These are phyloP conservation scores for Chrysemys picta DNA, from an alignment of 2,113 vertebrate species.

Conservation along the genomic window DNA sequence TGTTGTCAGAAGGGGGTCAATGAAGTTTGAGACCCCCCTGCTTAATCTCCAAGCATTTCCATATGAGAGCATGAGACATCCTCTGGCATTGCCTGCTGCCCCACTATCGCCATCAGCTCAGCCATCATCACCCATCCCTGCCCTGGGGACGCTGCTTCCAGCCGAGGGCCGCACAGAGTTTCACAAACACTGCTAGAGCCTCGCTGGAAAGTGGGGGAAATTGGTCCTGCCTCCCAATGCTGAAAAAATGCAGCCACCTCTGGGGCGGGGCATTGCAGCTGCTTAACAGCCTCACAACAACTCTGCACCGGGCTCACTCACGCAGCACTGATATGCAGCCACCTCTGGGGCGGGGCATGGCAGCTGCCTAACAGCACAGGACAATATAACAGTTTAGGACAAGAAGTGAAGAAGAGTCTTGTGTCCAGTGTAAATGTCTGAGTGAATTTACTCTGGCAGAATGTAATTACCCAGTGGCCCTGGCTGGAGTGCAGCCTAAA, in stretches of 20 bases:
- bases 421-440: neutral
- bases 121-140: neutral
- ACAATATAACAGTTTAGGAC: neutral
- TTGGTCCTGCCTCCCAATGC: neutral
- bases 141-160: neutral
- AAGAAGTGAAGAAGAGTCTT: neutral
- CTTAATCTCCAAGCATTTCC: neutral
- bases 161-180: neutral
- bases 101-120: neutral
- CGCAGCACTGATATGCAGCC: too few species aligned
- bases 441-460: neutral
- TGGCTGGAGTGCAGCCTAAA: neutral
- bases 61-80: neutral
- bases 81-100: neutral
- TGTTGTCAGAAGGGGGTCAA: too few species aligned
- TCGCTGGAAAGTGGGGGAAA: neutral
- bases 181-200: neutral
- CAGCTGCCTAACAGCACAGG: neutral
- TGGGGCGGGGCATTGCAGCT: neutral
- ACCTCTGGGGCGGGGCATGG: too few species aligned
- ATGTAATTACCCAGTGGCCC: neutral
- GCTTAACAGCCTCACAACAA: neutral
- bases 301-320: too few species aligned
- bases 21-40: too few species aligned
- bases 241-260: neutral